Evolutionary conservation across 2,797 vertebrate genomes (phyloP).

Genomic region (Anomalospiza imberbis): DNA sequence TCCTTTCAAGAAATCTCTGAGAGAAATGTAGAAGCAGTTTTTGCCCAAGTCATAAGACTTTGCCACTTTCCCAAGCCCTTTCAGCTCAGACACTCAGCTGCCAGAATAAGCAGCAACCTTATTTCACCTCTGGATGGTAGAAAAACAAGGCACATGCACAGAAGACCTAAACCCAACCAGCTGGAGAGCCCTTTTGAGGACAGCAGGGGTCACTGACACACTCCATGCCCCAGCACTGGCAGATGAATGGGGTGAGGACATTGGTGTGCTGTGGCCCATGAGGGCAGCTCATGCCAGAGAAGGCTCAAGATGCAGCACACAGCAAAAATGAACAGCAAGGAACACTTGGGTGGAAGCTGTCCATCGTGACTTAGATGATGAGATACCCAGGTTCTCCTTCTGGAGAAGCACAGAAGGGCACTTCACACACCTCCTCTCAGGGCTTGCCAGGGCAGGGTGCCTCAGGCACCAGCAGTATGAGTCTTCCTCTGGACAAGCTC

Average conservation of each 20-base stretch:
- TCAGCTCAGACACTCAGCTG: not conserved
- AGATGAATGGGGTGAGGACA: not conserved
- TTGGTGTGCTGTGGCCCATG: not conserved
- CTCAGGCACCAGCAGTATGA: not conserved
- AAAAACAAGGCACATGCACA: not conserved
- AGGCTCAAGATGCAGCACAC: not conserved
- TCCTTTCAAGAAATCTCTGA: not conserved
- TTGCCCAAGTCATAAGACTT: not conserved
- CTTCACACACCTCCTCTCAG: not conserved
- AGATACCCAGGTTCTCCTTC: not conserved
- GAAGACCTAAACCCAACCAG: not conserved
- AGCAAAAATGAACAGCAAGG: not conserved
- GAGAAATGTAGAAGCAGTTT: not conserved
- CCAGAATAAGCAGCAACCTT: not conserved
- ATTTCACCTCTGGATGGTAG: not conserved
- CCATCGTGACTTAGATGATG: not conserved
- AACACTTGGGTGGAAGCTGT: not conserved
- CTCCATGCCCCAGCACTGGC: rapidly evolving
- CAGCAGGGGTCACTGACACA: not conserved
- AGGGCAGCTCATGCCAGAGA: not conserved
- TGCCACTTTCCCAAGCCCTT: not conserved
- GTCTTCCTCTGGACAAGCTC: rapidly evolving
- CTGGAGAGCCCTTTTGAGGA: not conserved
- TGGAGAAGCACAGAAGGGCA: not conserved
- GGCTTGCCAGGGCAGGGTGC: not conserved